A percentile compares a stretch with the other conserved stretches of the same genome.
These are phyloP conservation scores for Capitulum mitella DNA, from an alignment of 2,888 invertebrate genomes.

Conservation along the genomic window DNA sequence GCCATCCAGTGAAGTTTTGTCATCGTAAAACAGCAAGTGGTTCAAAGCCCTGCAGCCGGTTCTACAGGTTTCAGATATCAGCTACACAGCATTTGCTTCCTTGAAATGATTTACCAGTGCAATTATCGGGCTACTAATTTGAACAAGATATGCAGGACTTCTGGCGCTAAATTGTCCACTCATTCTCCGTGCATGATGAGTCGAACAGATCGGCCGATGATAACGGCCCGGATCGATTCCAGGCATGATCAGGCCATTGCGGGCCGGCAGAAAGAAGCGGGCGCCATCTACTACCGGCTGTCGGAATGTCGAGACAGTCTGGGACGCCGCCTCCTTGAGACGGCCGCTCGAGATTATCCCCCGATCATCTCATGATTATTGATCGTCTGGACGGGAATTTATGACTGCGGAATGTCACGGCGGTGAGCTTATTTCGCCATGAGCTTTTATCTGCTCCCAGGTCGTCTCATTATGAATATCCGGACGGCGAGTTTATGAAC, in stretches of 20 bases:
- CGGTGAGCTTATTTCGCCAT: not conserved
- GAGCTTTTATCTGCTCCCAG: not conserved
- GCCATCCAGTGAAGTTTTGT: too few species aligned
- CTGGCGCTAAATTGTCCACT: not conserved
- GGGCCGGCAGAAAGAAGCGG: not conserved
- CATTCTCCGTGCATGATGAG: not conserved
- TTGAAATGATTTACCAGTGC: too few species aligned
- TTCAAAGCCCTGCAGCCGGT: too few species aligned
- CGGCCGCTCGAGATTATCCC: not conserved
- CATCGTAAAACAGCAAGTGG: too few species aligned
- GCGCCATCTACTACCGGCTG: not conserved
- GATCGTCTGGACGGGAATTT: not conserved
- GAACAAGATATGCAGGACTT: not conserved
- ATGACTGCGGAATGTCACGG: conserved; percentile 13
- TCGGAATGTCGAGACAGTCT: not conserved
- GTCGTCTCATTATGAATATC: conserved; percentile 15
- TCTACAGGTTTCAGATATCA: too few species aligned
- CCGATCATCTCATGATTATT: not conserved
- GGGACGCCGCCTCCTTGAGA: not conserved
- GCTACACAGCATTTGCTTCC: too few species aligned
- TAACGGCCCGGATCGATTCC: not conserved
- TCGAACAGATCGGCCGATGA: not conserved
- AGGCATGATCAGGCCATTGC: too few species aligned
- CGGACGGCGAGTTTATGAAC: not conserved
- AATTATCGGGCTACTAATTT: not conserved